Conservation (phyloP, 2,888 invertebrate genomes). For the Cheilosia scutellata region DNA sequence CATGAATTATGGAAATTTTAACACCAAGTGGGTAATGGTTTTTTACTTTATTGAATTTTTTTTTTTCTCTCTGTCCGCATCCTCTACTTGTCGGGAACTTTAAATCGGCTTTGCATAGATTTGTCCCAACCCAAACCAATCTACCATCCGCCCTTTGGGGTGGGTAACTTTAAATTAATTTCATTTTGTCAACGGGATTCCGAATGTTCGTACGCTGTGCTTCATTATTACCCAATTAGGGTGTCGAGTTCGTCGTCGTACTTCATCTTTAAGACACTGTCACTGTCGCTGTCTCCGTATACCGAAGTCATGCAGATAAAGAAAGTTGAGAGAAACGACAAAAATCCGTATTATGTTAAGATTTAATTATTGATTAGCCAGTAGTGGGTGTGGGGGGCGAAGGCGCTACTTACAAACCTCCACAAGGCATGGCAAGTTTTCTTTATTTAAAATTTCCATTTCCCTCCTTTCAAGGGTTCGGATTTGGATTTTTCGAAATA, state of each 20-base stretch:
- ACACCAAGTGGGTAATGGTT: slow-evolving; percentile 44
- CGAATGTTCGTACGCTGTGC: slow-evolving; percentile 39
- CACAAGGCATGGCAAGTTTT: neutral
- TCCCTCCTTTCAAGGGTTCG: no score
- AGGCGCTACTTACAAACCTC: neutral
- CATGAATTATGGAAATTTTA: slow-evolving; percentile 68
- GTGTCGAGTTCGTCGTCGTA: slow-evolving; percentile 44
- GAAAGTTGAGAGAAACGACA: slow-evolving; percentile 37
- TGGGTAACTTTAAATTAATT: slow-evolving; percentile 67
- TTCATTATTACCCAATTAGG: slow-evolving; percentile 74
- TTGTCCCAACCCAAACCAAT: neutral
- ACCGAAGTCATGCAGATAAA: slow-evolving; percentile 51
- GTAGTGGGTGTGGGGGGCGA: slow-evolving; percentile 2
- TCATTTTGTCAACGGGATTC: slow-evolving; percentile 52
- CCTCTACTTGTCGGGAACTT: neutral
- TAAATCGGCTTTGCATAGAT: slow-evolving; percentile 32
- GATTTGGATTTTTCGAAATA: neutral
- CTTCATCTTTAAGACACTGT: slow-evolving; percentile 27
- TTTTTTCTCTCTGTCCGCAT: neutral
- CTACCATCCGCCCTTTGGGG: neutral
- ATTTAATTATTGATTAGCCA: slow-evolving; percentile 68
- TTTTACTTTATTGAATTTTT: neutral
- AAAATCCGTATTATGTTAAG: slow-evolving; percentile 54
- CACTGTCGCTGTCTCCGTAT: slow-evolving; percentile 1
- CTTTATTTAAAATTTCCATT: neutral